Conservation (phyloP, 2,797 vertebrate genomes). For the Eulemur coronatus region DNA sequence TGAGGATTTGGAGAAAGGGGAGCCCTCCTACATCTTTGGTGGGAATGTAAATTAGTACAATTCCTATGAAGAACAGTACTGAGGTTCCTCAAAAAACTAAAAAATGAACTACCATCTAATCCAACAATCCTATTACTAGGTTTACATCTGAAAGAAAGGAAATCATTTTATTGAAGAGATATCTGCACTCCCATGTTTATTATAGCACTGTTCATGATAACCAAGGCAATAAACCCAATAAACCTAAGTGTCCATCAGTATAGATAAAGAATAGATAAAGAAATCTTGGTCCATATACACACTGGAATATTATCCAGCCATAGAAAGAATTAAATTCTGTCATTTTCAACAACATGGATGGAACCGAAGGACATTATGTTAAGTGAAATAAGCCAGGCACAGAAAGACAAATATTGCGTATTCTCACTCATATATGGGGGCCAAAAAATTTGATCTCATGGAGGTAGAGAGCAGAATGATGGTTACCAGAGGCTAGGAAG, state of each 20-base stretch:
- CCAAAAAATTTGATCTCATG: background rate
- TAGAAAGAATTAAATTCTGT: background rate
- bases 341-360: background rate
- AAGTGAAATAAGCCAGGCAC: background rate
- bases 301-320: background rate
- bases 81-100: background rate
- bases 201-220: background rate
- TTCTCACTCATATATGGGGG: background rate
- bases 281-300: background rate
- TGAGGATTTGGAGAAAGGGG: background rate
- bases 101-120: background rate
- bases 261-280: background rate
- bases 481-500: background rate
- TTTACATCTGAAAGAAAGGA: background rate
- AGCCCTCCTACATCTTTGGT: background rate
- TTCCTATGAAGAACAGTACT: background rate
- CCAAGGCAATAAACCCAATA: background rate
- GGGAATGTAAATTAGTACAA: background rate
- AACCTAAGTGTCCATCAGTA: background rate
- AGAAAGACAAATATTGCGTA: background rate
- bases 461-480: background rate
- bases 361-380: background rate
- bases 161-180: background rate
- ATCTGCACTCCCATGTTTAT: background rate
- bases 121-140: background rate